phyloP scores from a whole-genome alignment of 2,113 vertebrate genomes.

The Callipepla californica region DNA sequence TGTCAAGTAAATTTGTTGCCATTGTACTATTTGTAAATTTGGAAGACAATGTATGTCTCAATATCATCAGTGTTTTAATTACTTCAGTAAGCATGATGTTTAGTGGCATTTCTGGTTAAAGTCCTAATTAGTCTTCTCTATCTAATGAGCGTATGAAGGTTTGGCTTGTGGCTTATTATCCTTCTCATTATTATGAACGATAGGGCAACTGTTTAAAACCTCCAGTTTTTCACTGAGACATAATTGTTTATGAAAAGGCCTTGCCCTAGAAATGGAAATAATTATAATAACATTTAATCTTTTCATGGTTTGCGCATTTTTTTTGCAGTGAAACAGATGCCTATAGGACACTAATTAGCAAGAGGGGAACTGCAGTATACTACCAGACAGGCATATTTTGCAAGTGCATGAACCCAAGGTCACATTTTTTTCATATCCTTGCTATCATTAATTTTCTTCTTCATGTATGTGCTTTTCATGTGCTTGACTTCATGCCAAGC shows the following conservation, averaged over 20 bases:
- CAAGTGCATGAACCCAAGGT: not conserved
- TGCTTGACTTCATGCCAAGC: not conserved
- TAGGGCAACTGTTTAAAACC: slow-evolving; percentile 59
- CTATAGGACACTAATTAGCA: slow-evolving; percentile 61
- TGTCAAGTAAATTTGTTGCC: not conserved
- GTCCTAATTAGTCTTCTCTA: slow-evolving; percentile 72
- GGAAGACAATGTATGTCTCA: not conserved
- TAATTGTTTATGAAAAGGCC: slow-evolving; percentile 81
- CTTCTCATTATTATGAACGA: slow-evolving; percentile 75
- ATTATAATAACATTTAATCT: slow-evolving; percentile 78
- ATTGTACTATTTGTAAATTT: not conserved
- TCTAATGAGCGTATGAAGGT: slow-evolving; percentile 67
- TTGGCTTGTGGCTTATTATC: slow-evolving; percentile 72
- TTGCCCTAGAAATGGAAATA: slow-evolving; percentile 77
- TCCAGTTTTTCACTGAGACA: slow-evolving; percentile 58
- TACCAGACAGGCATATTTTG: not conserved
- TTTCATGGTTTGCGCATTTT: slow-evolving; percentile 58
- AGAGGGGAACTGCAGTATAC: not conserved
- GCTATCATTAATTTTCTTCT: not conserved
- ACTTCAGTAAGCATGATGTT: slow-evolving; percentile 50
- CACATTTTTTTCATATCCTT: not conserved
- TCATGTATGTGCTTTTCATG: not conserved
- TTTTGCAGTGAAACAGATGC: slow-evolving; percentile 62
- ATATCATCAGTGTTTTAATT: slow-evolving; percentile 25
- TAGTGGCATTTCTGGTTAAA: slow-evolving; percentile 72